A percentile compares a stretch with the other conserved stretches of the same genome.
Conservation (phyloP, 1,140 invertebrate species). For the Diabrotica undecimpunctata region DNA sequence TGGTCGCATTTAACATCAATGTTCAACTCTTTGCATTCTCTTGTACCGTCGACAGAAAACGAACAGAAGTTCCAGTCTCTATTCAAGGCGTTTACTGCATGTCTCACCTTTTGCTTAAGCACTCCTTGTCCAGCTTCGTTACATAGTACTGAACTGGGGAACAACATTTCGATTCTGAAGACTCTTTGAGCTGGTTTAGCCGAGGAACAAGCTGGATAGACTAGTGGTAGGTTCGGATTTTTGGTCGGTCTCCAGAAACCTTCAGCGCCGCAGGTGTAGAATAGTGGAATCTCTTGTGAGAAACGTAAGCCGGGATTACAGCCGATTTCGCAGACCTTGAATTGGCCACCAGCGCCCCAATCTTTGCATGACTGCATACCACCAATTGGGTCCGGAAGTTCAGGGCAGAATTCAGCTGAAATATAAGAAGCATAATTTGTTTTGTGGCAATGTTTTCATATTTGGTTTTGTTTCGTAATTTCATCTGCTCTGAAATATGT, state of each 20-base stretch:
- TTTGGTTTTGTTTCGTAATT: no score
- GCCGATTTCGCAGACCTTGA: slow-evolving; percentile 86
- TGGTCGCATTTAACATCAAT: slow-evolving; percentile 89
- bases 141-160: slow-evolving; percentile 89
- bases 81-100: slow-evolving; percentile 84
- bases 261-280: slow-evolving; percentile 95
- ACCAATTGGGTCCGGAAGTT: slow-evolving; percentile 80
- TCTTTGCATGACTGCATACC: slow-evolving; percentile 88
- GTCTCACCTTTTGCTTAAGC: slow-evolving; percentile 79
- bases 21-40: slow-evolving; percentile 82
- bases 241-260: slow-evolving; percentile 90
- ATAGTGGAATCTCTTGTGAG: slow-evolving; percentile 85
- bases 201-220: slow-evolving; percentile 87
- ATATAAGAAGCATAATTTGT: not conserved
- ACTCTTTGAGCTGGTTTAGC: slow-evolving; percentile 84
- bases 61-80: slow-evolving; percentile 93
- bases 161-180: slow-evolving; percentile 88
- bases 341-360: slow-evolving; percentile 94
- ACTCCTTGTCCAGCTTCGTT: slow-evolving; percentile 92
- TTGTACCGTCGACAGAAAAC: slow-evolving; percentile 74
- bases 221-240: slow-evolving; percentile 70
- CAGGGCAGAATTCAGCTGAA: slow-evolving; percentile 84
- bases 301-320: slow-evolving; percentile 85
- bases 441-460: no score
- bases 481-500: no score